These are phyloP conservation scores for Limosa lapponica DNA, from an alignment of 2,797 vertebrate species.

Conservation along the genomic window DNA sequence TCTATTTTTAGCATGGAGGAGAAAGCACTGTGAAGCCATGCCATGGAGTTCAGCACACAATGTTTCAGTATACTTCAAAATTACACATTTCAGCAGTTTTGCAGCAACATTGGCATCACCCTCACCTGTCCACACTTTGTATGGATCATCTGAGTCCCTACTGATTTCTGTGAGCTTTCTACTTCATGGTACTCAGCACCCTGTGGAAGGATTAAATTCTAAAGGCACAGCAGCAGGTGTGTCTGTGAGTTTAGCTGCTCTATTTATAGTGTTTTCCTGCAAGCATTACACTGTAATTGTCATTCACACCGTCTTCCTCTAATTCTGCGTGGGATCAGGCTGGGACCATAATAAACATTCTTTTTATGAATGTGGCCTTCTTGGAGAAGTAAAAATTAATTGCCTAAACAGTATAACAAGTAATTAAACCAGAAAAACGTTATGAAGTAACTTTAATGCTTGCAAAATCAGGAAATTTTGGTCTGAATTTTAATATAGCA, in stretches of 20 bases:
- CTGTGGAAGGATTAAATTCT: neutral
- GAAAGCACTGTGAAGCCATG: neutral
- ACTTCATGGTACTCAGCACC: neutral
- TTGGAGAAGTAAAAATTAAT: neutral
- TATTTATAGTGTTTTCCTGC: slow-evolving; percentile 47
- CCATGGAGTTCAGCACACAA: neutral
- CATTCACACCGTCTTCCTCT: neutral
- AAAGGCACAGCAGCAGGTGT: neutral
- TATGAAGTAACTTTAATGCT: neutral
- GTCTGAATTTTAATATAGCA: neutral
- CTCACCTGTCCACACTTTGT: neutral
- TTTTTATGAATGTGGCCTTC: neutral
- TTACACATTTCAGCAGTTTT: neutral
- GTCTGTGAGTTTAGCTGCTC: slow-evolving; percentile 7
- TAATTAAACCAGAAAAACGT: neutral
- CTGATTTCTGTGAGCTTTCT: neutral
- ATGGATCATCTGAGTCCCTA: neutral
- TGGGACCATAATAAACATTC: neutral
- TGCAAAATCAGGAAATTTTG: neutral
- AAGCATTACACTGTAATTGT: neutral
- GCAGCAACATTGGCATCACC: neutral
- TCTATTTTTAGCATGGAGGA: neutral
- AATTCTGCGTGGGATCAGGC: neutral
- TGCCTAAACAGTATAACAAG: neutral
- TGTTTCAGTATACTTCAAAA: neutral